These are phyloP conservation scores for Hipposideros armiger DNA, from an alignment of 2,113 vertebrate species.

Conservation along the genomic window DNA sequence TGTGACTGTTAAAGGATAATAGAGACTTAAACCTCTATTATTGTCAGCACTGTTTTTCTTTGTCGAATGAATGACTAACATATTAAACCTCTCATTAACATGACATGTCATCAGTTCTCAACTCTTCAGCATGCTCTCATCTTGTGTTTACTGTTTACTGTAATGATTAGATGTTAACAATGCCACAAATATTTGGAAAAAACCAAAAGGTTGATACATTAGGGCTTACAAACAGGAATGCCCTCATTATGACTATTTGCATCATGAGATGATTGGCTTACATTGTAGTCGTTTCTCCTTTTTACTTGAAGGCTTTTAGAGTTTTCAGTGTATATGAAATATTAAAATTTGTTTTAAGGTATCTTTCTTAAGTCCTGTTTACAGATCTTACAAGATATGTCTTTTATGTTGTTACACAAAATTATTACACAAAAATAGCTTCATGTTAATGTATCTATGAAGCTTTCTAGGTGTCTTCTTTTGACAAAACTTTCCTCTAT, in stretches of 20 bases:
- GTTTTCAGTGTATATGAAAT: not conserved
- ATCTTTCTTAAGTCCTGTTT: not conserved
- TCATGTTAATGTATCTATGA: not conserved
- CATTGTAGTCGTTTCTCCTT: not conserved
- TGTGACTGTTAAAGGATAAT: not conserved
- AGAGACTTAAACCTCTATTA: not conserved
- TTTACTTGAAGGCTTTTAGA: conserved; percentile 17
- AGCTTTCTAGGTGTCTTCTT: not conserved
- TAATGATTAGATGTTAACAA: not conserved
- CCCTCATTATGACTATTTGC: not conserved
- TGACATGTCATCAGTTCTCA: not conserved
- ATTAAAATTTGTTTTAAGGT: not conserved
- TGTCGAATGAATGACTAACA: not conserved
- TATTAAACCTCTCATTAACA: not conserved
- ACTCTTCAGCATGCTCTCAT: not conserved
- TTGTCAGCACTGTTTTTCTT: not conserved
- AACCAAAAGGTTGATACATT: not conserved
- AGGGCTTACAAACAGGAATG: not conserved
- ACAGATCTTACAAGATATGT: not conserved
- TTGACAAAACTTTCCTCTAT: not conserved
- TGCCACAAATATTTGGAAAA: not conserved
- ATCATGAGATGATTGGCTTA: not conserved
- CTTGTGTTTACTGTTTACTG: not conserved
- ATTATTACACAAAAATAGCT: not conserved
- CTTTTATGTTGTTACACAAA: not conserved